phyloP scores from a whole-genome alignment of 2,888 invertebrate genomes.

The Lasiommata megera region DNA sequence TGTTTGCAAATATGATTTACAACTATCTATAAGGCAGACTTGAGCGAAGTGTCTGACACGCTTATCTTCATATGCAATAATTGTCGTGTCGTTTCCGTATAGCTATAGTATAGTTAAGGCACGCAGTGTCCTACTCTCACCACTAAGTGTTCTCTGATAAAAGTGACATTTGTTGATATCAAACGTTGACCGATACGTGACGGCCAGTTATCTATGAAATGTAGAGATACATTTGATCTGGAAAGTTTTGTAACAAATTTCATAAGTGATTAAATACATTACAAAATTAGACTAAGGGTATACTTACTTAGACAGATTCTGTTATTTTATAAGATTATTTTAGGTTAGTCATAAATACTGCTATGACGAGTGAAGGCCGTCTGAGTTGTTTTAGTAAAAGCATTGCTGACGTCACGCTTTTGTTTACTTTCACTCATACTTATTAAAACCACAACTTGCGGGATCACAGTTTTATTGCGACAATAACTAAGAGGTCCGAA shows the following conservation, averaged over 20 bases:
- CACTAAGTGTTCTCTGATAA: constrained; percentile 22
- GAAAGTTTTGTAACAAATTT: constrained; percentile 2
- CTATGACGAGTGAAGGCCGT: too few relatives aligned
- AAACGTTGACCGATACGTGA: constrained; percentile 18
- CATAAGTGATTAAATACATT: neutral
- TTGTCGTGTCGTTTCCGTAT: neutral
- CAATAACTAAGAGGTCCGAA: too few relatives aligned
- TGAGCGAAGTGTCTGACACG: neutral
- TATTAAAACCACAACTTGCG: too few relatives aligned
- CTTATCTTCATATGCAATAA: neutral
- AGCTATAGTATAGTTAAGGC: neutral
- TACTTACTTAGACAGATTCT: too few relatives aligned
- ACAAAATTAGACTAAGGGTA: neutral
- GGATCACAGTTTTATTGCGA: too few relatives aligned
- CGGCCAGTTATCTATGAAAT: constrained; percentile 14
- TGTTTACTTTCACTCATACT: too few relatives aligned
- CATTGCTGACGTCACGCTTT: too few relatives aligned
- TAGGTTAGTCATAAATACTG: too few relatives aligned
- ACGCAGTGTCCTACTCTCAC: constrained; percentile 14
- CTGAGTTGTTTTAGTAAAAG: too few relatives aligned
- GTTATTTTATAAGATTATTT: too few relatives aligned
- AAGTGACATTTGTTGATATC: constrained; percentile 22
- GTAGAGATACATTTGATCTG: constrained; percentile 9
- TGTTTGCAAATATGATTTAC: too few relatives aligned
- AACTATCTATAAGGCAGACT: neutral